Evolutionary conservation across 1,140 invertebrate species (phyloP).

Genomic region (Anadara kagoshimensis): DNA sequence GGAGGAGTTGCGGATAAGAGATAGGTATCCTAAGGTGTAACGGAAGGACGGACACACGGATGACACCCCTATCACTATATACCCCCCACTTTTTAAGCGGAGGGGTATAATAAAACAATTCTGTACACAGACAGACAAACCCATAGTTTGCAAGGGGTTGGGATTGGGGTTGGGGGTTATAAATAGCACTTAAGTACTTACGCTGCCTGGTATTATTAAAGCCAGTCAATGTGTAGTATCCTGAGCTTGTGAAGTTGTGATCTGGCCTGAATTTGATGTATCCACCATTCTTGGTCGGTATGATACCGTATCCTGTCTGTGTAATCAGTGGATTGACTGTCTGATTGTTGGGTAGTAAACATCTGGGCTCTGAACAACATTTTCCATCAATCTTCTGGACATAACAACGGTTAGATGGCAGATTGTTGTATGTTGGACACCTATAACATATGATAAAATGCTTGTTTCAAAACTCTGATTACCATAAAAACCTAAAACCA

Average conservation of each 20-base stretch:
- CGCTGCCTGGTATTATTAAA: conserved; percentile 1
- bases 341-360: conserved; percentile 26
- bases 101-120: too few relatives aligned
- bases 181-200: not conserved
- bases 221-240: not conserved
- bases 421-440: conserved; percentile 39
- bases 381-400: conserved; percentile 29
- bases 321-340: conserved; percentile 39
- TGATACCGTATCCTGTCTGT: conserved; percentile 30
- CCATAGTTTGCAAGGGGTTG: too few relatives aligned
- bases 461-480: not conserved
- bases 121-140: too few relatives aligned
- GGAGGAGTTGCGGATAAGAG: too few relatives aligned
- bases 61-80: too few relatives aligned
- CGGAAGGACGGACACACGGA: too few relatives aligned
- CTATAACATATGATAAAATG: not conserved
- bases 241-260: conserved; percentile 16
- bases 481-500: not conserved
- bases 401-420: conserved; percentile 35
- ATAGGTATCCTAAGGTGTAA: too few relatives aligned
- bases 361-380: conserved; percentile 35
- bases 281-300: conserved; percentile 34
- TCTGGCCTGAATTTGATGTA: conserved; percentile 44
- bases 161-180: too few relatives aligned
- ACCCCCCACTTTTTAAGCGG: too few relatives aligned